Evolutionary conservation across 2,113 vertebrate species (phyloP).

Genomic region (Festucalex cinctus): DNA sequence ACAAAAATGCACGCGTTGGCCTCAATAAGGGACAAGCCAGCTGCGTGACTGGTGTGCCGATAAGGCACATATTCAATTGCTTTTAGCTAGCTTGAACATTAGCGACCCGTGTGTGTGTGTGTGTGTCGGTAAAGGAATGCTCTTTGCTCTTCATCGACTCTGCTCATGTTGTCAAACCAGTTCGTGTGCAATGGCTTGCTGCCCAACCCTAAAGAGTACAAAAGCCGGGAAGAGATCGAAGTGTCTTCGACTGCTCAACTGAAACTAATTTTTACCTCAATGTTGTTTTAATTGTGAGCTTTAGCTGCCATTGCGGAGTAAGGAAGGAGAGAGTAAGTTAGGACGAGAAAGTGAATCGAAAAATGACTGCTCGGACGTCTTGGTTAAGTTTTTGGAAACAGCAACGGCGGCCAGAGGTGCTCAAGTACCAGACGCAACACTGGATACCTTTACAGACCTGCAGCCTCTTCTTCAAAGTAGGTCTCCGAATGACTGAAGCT

Average conservation of each 20-base stretch:
- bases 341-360: not conserved
- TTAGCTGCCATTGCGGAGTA: conserved; percentile 11
- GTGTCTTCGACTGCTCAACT: conserved; percentile 14
- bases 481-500: conserved; percentile 16
- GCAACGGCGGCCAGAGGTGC: conserved; percentile 39
- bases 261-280: conserved; percentile 25
- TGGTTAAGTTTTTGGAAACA: conserved; percentile 46
- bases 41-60: not conserved
- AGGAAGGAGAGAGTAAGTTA: not conserved
- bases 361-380: conserved; percentile 51
- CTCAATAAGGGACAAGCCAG: not conserved
- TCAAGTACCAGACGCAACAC: conserved; percentile 51
- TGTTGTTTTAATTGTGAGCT: conserved; percentile 16
- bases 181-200: conserved; percentile 46
- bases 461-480: conserved; percentile 64
- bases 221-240: conserved; percentile 47
- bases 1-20: not conserved
- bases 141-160: conserved; percentile 16
- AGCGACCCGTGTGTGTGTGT: not conserved
- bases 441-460: conserved; percentile 70
- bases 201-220: conserved; percentile 53
- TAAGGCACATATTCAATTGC: not conserved
- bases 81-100: not conserved
- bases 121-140: conserved; percentile 20
- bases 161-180: conserved; percentile 62